Base-by-base conservation (phyloP, 2,797 vertebrate species). In the Urophycis tenuis region DNA sequence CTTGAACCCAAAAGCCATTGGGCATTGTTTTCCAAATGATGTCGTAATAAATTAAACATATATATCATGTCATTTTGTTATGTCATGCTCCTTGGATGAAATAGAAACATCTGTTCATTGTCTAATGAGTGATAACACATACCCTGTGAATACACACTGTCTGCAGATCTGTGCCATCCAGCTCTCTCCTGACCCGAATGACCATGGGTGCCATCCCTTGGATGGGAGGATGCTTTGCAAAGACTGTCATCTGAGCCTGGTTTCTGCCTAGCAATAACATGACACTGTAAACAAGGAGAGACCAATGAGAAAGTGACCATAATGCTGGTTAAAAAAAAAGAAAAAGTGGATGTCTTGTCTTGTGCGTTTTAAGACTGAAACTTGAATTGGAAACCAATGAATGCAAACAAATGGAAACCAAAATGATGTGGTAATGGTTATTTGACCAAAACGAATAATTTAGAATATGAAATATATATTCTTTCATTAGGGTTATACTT, bases 141-240 rank as follows among this genome's bases (percentile, higher is more conserved):
- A 33, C 69, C 69, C 17, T 31, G 32, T 31, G 69, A 15, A 17
- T 71, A 49, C 34, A 82, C 71, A 79, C 33, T 2, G 12, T 81
- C 72, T 86, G 2, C 89, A 98, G 96, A 89, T 91, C 84, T 98
- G 97, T 25, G 81, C 86, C 70, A 88, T 92, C 2, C 92, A 93
- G 70, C 92, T 98, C 76, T 97, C 95, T 0, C 92, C 93, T 0
- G 96, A 98, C 86, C 94, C 96, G 0, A 95, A 94, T 0, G 96
- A 98, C 34, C 84, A 88, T 0, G 96, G 96, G 83, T 98, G 96
- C 87, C 95, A 95, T 87, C 96, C 96, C 0, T 87, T 97, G 89
- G 93, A 94, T 0, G 87, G 93, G 70, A 95, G 79, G 73, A 90
- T 97, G 81, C 93, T 98, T 84, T 98, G 97, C 88, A 97, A 95